These are phyloP conservation scores for Melanerpes formicivorus DNA, from an alignment of 2,113 vertebrate genomes.

Conservation along the genomic window DNA sequence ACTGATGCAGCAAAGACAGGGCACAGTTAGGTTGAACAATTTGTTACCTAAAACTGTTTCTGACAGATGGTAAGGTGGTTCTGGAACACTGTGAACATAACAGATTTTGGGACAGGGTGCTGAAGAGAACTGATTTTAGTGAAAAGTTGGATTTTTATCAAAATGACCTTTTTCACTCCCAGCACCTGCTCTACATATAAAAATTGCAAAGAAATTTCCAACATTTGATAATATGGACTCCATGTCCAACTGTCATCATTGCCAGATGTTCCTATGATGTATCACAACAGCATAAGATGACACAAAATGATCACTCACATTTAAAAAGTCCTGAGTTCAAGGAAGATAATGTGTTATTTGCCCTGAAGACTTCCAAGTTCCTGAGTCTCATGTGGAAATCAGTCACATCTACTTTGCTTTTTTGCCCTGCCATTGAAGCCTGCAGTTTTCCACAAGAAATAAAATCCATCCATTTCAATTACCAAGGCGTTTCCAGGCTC, in stretches of 20 bases:
- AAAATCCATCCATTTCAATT: not conserved
- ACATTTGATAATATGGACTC: not conserved
- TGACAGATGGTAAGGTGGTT: constrained; percentile 44
- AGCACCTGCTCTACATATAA: constrained; percentile 11
- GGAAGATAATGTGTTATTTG: not conserved
- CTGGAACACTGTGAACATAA: constrained; percentile 53
- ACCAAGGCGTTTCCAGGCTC: not conserved
- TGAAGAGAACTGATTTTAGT: constrained; percentile 53
- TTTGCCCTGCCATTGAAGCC: fast-evolving
- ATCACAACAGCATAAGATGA: not conserved
- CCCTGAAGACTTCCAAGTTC: not conserved
- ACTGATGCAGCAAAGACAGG: not conserved
- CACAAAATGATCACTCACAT: not conserved
- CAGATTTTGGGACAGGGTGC: constrained; percentile 52
- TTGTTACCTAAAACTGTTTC: constrained; percentile 57
- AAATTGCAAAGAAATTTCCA: constrained; percentile 13
- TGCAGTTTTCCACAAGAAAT: not conserved
- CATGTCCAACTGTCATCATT: not conserved
- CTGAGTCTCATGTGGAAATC: not conserved
- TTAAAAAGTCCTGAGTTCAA: not conserved
- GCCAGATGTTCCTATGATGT: not conserved
- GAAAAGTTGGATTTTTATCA: constrained; percentile 51
- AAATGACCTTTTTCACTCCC: constrained; percentile 46
- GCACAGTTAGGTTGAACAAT: constrained; percentile 46
- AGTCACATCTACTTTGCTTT: not conserved